phyloP scores from a whole-genome alignment of 2,888 invertebrate species.

The Heliconius sara region DNA sequence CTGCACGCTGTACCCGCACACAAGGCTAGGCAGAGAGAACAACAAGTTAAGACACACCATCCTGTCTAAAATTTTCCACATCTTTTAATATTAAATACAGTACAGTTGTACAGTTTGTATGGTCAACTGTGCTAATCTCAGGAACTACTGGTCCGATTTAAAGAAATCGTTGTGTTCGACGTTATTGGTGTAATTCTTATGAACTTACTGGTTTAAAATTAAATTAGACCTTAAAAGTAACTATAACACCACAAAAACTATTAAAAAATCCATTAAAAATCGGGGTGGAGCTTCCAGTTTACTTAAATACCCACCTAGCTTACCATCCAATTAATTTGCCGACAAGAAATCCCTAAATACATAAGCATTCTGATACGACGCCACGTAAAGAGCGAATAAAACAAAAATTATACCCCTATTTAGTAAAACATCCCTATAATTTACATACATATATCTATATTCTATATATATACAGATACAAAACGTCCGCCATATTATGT shows the following conservation, averaged over 20 bases:
- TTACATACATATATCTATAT: constrained; percentile 15
- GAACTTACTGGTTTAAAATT: neutral
- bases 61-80: too few relatives aligned
- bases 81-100: too few relatives aligned
- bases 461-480: constrained; percentile 27
- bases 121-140: too few relatives aligned
- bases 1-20: too few relatives aligned
- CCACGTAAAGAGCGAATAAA: neutral
- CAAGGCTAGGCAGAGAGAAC: too few relatives aligned
- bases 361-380: constrained; percentile 5
- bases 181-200: too few relatives aligned
- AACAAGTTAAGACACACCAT: too few relatives aligned
- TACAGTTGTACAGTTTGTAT: too few relatives aligned
- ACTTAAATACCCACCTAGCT: neutral
- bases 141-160: too few relatives aligned
- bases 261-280: neutral
- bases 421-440: constrained; percentile 28
- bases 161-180: too few relatives aligned
- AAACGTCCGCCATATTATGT: constrained; percentile 44
- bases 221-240: neutral
- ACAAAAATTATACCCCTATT: constrained; percentile 23
- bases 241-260: neutral
- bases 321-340: constrained; percentile 17
- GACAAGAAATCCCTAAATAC: constrained; percentile 19
- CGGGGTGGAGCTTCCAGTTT: neutral